These are phyloP conservation scores for Formicarius rufipectus DNA, from an alignment of 2,113 vertebrate species.

Conservation along the genomic window DNA sequence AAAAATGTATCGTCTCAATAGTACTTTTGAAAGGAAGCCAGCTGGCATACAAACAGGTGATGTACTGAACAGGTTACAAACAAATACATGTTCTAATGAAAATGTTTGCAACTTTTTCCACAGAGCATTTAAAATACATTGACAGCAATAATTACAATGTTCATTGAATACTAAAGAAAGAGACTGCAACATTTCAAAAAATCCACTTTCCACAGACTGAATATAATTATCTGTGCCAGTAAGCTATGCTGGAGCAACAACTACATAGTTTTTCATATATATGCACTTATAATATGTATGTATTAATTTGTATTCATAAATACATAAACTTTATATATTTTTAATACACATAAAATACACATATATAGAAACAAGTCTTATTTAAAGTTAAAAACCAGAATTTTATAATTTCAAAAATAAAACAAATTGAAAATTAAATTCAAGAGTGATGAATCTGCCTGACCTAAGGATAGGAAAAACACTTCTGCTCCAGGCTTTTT, in stretches of 20 bases:
- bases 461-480: background rate
- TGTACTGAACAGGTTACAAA: slow-evolving; percentile 39
- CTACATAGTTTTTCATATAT: background rate
- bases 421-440: background rate
- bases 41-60: background rate
- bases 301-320: background rate
- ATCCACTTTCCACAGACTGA: background rate
- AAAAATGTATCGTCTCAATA: background rate
- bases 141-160: slow-evolving; percentile 6
- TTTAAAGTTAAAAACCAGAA: background rate
- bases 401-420: background rate
- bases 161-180: background rate
- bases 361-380: background rate
- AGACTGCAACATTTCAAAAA: background rate
- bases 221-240: background rate
- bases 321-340: background rate
- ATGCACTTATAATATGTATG: background rate
- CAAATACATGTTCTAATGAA: background rate
- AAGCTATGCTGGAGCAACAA: background rate
- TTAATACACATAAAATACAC: background rate
- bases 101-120: slow-evolving; percentile 24
- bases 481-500: background rate
- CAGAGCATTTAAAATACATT: slow-evolving; percentile 5
- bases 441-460: background rate
- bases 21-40: background rate